Percentiles rank a stretch among this genome's conserved stretches.
Evolutionary conservation across 2,113 vertebrate species (phyloP).

Genomic region (Cottus gobio): DNA sequence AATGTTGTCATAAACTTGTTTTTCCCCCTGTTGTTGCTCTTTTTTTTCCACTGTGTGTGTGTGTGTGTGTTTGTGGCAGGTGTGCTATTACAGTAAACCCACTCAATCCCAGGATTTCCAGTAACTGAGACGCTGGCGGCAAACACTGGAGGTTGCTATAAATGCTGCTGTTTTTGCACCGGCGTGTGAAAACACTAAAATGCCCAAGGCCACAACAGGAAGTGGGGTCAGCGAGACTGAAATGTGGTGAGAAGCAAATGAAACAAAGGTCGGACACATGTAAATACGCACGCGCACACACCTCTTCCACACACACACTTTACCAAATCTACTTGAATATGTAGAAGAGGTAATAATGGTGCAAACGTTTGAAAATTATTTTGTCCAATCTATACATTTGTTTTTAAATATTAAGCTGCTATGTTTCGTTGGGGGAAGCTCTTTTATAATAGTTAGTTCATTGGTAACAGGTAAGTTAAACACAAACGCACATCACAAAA

Average conservation of each 20-base stretch:
- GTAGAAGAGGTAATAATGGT: neutral
- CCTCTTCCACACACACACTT: neutral
- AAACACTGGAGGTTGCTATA: constrained; percentile 65
- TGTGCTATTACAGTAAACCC: constrained; percentile 76
- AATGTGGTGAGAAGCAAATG: constrained; percentile 56
- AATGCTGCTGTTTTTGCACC: constrained; percentile 63
- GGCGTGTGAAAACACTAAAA: constrained; percentile 63
- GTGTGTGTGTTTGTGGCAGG: constrained; percentile 60
- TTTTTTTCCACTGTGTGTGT: constrained; percentile 27
- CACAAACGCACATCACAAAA: neutral
- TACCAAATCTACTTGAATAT: constrained; percentile 17
- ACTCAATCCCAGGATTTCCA: constrained; percentile 74
- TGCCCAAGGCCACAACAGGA: constrained; percentile 66
- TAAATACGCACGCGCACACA: constrained; percentile 31
- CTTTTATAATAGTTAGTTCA: neutral
- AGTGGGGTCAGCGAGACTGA: constrained; percentile 59
- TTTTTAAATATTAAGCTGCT: neutral
- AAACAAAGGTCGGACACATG: constrained; percentile 64
- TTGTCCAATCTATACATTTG: neutral
- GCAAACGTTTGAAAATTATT: constrained; percentile 3
- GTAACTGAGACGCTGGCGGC: constrained; percentile 65
- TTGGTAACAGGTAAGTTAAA: neutral
- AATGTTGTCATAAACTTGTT: constrained; percentile 79
- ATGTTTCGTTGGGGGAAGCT: neutral
- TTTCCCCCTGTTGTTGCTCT: constrained; percentile 65